Base-by-base conservation (phyloP, 2,888 invertebrate species). In the Pristionchus entomophagus region DNA sequence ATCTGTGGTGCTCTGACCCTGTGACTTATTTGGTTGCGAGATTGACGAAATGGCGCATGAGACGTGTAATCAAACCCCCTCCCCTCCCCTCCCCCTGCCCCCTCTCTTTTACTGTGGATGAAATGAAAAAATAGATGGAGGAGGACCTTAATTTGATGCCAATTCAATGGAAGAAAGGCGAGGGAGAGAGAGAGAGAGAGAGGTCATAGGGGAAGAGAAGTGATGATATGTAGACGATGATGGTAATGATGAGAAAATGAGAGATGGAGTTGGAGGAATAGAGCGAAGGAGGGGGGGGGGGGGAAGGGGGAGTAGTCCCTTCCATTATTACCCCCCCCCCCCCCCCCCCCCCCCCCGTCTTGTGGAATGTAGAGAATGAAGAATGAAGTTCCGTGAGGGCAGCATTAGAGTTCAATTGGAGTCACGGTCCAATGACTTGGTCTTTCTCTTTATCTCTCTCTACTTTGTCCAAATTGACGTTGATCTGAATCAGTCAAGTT, bases 131-230 rank as follows among this genome's bases (percentile, higher is more conserved):
- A 69, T 69, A 69, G n/a, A 69, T 69, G 69, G 38, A 69, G 41
- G 38, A 38, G 69, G 69, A 22, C 69, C 69, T 69, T 69, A 69
- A 69, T 69, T 69, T 69, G 69, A 69, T 69, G 69, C 5, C 69
- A 38, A 69, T 69, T 69, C 38, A 69, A n/a, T 17, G 29, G 77
- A 49, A 32, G 77, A 73, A n/a, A n/a, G n/a, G n/a, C n/a, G n/a
- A n/a, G n/a, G 38, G 38, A 38, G 19, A 41, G 17, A 77, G 77
- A 49, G 49, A 77, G 41, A 29, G 10, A 17, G 49, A 77, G 49
- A 78, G 77, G 77, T 45, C 77, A 49, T 78, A 49, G 49, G 26
- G 14, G 49, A 49, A 49, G 32, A 65, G 49, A 35, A 49, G 38
- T 78, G 77, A 78, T 78, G 77, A 49, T 78, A 26, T 41, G 77